Conservation (phyloP, 2,797 vertebrate genomes). For the Accipiter superciliosus region DNA sequence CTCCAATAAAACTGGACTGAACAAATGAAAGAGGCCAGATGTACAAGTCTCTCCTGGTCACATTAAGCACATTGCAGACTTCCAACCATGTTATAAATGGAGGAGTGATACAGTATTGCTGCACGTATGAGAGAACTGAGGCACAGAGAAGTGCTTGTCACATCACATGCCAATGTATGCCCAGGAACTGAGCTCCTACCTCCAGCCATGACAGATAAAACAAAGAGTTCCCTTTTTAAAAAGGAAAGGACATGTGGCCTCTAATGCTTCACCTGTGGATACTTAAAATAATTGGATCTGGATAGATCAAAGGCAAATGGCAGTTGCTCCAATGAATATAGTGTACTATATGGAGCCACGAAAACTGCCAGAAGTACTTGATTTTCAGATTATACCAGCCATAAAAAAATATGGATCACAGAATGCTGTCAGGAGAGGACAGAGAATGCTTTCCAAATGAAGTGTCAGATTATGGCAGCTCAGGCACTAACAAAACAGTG, state of each 20-base stretch:
- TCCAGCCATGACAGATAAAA: background rate
- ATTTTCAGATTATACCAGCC: constrained; percentile 46
- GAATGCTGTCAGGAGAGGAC: constrained; percentile 1
- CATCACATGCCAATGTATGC: background rate
- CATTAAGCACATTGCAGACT: background rate
- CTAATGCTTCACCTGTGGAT: constrained; percentile 27
- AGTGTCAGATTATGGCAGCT: background rate
- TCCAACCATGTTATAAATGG: background rate
- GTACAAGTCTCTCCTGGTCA: background rate
- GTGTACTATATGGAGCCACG: background rate
- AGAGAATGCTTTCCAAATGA: background rate
- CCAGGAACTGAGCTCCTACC: background rate
- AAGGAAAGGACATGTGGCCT: background rate
- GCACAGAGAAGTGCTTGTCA: background rate
- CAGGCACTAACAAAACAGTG: background rate
- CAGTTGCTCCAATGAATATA: background rate
- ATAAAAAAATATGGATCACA: constrained; percentile 33
- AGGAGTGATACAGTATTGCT: background rate
- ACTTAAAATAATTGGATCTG: constrained; percentile 45
- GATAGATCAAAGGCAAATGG: constrained; percentile 31
- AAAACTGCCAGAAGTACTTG: constrained; percentile 37
- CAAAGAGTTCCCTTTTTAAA: background rate
- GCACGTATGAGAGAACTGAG: background rate
- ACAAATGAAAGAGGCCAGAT: background rate
- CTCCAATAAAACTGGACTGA: background rate